Percentiles rank a stretch among this genome's conserved stretches.
phyloP scores from a whole-genome alignment of 2,113 vertebrate species.

The Lates calcarifer region DNA sequence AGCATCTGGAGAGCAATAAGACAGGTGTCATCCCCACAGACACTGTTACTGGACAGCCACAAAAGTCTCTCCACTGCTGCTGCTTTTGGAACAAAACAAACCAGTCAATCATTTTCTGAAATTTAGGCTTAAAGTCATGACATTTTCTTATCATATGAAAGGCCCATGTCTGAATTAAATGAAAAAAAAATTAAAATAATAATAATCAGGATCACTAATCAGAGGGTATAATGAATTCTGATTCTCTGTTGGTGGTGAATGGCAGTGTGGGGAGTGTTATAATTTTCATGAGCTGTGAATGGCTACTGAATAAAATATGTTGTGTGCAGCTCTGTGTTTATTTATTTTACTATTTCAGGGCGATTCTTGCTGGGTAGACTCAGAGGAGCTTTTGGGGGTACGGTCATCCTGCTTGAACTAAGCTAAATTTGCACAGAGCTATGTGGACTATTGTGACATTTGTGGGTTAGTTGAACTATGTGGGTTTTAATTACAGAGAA shows the following conservation, averaged over 20 bases:
- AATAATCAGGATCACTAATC: background rate
- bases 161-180: background rate
- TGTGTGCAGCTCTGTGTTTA: constrained; percentile 4
- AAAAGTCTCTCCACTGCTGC: constrained; percentile 12
- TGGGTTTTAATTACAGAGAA: background rate
- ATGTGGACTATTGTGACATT: background rate
- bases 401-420: background rate
- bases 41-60: constrained; percentile 14
- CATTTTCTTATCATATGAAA: background rate
- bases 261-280: constrained; percentile 11
- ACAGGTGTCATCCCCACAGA: constrained; percentile 54
- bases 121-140: background rate
- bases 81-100: background rate
- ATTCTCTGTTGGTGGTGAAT: constrained; percentile 28
- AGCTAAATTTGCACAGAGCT: background rate
- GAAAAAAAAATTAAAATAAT: background rate
- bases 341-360: constrained; percentile 21
- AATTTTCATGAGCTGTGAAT: constrained; percentile 18
- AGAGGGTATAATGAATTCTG: constrained; percentile 15
- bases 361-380: background rate
- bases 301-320: constrained; percentile 40
- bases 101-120: background rate
- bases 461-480: background rate
- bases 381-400: background rate
- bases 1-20: constrained; percentile 61